phyloP scores from a whole-genome alignment of 2,797 vertebrate species.

The Triplophysa yarkandensis region DNA sequence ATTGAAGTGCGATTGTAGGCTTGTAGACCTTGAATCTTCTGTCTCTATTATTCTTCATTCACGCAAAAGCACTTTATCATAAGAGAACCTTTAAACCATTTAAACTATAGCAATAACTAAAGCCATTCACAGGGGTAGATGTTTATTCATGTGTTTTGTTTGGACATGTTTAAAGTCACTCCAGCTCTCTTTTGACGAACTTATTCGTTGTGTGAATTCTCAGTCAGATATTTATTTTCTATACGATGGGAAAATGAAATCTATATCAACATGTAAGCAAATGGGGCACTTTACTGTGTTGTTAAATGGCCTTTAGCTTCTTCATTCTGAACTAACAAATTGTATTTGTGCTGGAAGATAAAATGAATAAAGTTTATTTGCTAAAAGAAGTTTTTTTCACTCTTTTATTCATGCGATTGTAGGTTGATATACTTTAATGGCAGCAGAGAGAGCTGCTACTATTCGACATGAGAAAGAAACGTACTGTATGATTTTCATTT shows the following conservation, averaged over 20 bases:
- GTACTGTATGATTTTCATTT: not conserved
- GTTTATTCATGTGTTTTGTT: not conserved
- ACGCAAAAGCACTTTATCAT: slow-evolving; percentile 19
- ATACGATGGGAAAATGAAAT: slow-evolving; percentile 55
- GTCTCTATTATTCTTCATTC: not conserved
- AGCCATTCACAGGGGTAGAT: not conserved
- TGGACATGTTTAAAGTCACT: not conserved
- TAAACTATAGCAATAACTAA: slow-evolving; percentile 33
- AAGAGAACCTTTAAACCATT: not conserved
- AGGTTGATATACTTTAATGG: not conserved
- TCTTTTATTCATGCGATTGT: not conserved
- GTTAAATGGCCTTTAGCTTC: slow-evolving; percentile 61
- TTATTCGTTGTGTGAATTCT: slow-evolving; percentile 53
- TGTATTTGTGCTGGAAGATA: slow-evolving; percentile 67
- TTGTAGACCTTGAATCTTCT: not conserved
- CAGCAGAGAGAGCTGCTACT: slow-evolving; percentile 32
- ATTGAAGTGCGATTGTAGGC: not conserved
- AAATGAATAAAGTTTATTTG: slow-evolving; percentile 72
- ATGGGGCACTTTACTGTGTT: slow-evolving; percentile 62
- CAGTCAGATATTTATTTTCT: slow-evolving; percentile 69
- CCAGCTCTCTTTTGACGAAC: slow-evolving; percentile 40
- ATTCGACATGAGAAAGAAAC: not conserved
- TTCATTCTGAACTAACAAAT: slow-evolving; percentile 65
- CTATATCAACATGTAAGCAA: slow-evolving; percentile 45
- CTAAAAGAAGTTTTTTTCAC: not conserved